Evolutionary conservation across 2,888 invertebrate genomes (phyloP).

Genomic region (Ophioninae sp.): DNA sequence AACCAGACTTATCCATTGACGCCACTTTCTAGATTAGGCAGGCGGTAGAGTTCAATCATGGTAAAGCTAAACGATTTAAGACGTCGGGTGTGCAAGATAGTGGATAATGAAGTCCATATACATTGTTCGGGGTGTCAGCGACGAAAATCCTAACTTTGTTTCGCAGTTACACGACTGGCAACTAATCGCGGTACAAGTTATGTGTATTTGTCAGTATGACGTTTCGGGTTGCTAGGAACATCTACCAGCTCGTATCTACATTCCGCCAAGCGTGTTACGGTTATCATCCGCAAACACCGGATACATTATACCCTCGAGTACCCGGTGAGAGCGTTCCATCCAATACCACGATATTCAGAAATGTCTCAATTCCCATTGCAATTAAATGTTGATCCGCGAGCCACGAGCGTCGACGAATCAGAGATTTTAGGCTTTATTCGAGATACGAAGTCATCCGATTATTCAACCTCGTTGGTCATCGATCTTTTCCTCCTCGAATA

Average conservation of each 20-base stretch:
- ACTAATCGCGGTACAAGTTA: constrained; percentile 47
- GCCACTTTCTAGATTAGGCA: background rate
- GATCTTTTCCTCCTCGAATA: no score
- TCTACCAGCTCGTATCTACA: constrained; percentile 19
- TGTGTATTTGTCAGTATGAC: constrained; percentile 47
- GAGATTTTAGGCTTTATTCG: background rate
- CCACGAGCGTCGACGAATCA: constrained; percentile 11
- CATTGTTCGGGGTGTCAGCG: background rate
- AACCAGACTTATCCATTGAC: no score
- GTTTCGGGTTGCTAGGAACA: constrained; percentile 31
- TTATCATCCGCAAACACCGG: constrained; percentile 21
- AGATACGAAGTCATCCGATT: background rate
- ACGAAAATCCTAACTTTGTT: constrained; percentile 7
- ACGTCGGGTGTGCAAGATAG: background rate
- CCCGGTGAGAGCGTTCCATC: constrained; percentile 12
- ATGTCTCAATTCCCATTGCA: constrained; percentile 49
- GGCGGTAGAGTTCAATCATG: background rate
- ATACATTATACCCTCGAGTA: constrained; percentile 53
- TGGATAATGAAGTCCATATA: constrained; percentile 3
- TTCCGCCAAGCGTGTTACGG: constrained; percentile 29
- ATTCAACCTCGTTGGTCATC: background rate
- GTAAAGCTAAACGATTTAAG: background rate
- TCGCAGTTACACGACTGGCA: constrained; percentile 12
- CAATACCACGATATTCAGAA: constrained; percentile 6
- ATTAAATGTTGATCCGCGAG: constrained; percentile 23